Conservation (phyloP, 2,888 invertebrate genomes). For the Nemoura dubitans region DNA sequence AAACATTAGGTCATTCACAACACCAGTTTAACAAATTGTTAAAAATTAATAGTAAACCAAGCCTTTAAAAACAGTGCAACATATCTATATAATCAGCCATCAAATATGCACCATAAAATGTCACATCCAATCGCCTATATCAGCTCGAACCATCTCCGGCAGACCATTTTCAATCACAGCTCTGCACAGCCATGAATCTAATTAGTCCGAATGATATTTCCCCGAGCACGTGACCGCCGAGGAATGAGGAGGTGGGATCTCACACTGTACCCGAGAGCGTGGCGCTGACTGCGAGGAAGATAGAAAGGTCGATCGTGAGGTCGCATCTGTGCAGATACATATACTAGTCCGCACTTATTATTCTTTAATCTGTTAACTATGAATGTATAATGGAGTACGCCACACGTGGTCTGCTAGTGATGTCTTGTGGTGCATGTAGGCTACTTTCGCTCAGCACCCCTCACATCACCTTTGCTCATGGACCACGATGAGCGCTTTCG, state of each 20-base stretch:
- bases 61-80: neutral
- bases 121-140: neutral
- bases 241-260: neutral
- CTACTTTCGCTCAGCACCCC: neutral
- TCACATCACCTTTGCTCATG: no score
- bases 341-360: neutral
- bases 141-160: neutral
- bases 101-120: neutral
- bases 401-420: neutral
- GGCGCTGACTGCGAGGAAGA: neutral
- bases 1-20: no score
- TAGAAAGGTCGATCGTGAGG: neutral
- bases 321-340: neutral
- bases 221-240: neutral
- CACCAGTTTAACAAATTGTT: no score
- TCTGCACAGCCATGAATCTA: neutral
- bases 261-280: neutral
- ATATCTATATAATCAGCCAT: neutral
- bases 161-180: neutral
- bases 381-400: neutral
- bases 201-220: neutral
- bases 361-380: neutral
- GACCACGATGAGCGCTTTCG: neutral
- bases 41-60: neutral
- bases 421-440: neutral